Base-by-base conservation (phyloP, 2,888 invertebrate species). In the Tetheella fluctuosa region DNA sequence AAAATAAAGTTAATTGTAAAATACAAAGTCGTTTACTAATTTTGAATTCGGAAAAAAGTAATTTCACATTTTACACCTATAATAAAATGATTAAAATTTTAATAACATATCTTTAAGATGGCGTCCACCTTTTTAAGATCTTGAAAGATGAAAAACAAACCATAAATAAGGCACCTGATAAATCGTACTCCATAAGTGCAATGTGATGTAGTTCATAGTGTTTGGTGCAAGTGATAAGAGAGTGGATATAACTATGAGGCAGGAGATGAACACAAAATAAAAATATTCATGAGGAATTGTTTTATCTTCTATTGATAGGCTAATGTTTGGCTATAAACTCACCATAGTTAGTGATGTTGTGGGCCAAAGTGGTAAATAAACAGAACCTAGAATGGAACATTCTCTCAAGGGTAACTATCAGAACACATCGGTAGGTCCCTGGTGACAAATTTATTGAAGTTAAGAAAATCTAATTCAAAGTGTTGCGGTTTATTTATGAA, bases 91-190 rank as follows among this genome's bases (percentile, higher is more conserved):
- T 39, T 39, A 48, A 48, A 48, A 20, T 48, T 17, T 48, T 17
- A 39, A 17, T 48, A n/a, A 20, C 48, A 10, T 48, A 3, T 20
- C 20, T 48, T 20, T 2, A 60, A 58, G 23, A 58, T 64, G 60
- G 66, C 65, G 70, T 71, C 56, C 65, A 59, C 67, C 42, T 65
- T 70, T 68, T 63, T 64, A 59, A 64, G 65, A 57, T 63, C 60
- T 65, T 71, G 52, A 58, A 54, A 52, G 57, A 69, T 70, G 64
- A 72, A 70, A 74, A 73, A 75, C 69, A 76, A 71, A 73, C 63
- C 73, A 62, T 76, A 74, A 79, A 71, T 62, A 62, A 69, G 69
- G 67, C 71, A 66, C 65, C 68, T 73, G 66, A 69, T 70, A 68
- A 77, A 74, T 70, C 64, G 70, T 65, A 58, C 52, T 59, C 54